Conservation (phyloP, 2,888 invertebrate genomes). For the Bellardia bayeri region DNA sequence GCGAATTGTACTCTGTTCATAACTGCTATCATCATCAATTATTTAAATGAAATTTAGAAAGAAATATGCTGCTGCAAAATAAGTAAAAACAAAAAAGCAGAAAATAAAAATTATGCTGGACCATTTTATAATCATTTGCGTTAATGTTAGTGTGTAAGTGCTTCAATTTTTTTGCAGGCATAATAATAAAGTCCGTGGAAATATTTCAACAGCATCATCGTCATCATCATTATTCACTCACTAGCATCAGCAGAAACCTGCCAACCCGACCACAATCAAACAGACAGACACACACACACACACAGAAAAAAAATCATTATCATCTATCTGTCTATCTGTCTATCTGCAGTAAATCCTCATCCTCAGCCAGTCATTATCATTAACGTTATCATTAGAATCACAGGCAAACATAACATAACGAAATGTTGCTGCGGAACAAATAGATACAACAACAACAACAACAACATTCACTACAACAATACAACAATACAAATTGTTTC, state of each 20-base stretch:
- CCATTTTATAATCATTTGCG: neutral
- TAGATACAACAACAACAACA: slow-evolving; percentile 2
- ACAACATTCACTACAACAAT: neutral
- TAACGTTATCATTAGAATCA: slow-evolving; percentile 66
- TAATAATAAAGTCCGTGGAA: slow-evolving; percentile 32
- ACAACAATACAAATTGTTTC: slow-evolving; percentile 55
- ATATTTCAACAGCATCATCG: slow-evolving; percentile 17
- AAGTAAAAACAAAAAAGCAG: slow-evolving; percentile 1
- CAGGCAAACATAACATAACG: slow-evolving; percentile 60
- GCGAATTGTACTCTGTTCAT: neutral
- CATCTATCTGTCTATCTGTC: too few relatives aligned
- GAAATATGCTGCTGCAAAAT: neutral
- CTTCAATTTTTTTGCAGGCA: slow-evolving; percentile 4
- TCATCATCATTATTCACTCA: slow-evolving; percentile 27
- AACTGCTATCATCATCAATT: slow-evolving; percentile 53
- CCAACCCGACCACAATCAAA: neutral
- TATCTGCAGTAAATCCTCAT: slow-evolving; percentile 41
- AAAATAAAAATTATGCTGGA: neutral
- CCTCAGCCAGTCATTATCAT: slow-evolving; percentile 62
- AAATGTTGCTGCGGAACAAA: slow-evolving; percentile 49
- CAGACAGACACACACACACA: neutral
- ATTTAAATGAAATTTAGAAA: slow-evolving; percentile 57
- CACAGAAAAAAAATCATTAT: slow-evolving; percentile 43
- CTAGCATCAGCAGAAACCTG: slow-evolving; percentile 16
- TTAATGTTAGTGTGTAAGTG: neutral